A percentile compares a stretch with the other conserved stretches of the same genome.
Evolutionary conservation across 2,888 invertebrate genomes (phyloP).

Genomic region (Heliconius hortense): DNA sequence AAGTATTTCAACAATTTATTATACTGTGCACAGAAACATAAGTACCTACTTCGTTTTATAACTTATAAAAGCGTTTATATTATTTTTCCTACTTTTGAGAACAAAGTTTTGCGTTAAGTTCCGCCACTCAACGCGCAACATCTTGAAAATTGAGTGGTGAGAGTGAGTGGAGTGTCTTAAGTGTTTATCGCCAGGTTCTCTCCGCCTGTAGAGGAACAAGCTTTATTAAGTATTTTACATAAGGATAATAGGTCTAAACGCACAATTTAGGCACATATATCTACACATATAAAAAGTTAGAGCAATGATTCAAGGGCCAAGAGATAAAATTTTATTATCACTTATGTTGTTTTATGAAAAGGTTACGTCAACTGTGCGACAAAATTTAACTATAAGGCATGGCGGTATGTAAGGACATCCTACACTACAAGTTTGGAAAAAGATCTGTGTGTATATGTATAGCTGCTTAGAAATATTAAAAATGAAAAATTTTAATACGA

Average conservation of each 20-base stretch:
- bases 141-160: no score
- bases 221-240: not conserved
- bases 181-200: no score
- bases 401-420: not conserved
- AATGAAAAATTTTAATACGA: not conserved
- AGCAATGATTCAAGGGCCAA: not conserved
- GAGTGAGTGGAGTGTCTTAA: no score
- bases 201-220: no score
- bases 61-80: not conserved
- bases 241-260: not conserved
- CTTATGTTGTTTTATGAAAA: not conserved
- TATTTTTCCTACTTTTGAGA: no score
- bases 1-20: constrained; percentile 3
- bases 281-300: not conserved
- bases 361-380: not conserved
- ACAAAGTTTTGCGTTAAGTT: not conserved
- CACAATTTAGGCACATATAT: not conserved
- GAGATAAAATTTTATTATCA: not conserved
- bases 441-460: not conserved
- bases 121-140: not conserved
- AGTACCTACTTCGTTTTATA: not conserved
- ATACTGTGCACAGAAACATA: not conserved
- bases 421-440: not conserved
- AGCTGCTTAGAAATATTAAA: not conserved
- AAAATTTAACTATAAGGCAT: not conserved